Percentiles rank a stretch among this genome's conserved stretches.
These are phyloP conservation scores for Pemphredon lugubris DNA, from an alignment of 2,888 invertebrate species.

Conservation along the genomic window DNA sequence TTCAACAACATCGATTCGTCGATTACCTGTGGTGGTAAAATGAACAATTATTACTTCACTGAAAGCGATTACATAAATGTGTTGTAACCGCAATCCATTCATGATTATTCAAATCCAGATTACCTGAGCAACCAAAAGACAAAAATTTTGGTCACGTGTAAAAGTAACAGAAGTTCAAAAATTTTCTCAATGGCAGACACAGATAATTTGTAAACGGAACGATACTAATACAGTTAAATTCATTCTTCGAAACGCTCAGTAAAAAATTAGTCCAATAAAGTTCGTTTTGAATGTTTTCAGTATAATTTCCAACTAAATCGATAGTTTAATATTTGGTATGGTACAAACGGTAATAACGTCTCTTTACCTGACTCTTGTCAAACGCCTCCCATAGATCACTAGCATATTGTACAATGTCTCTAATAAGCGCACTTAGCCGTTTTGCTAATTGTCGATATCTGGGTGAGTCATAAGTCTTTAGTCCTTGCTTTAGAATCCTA, in stretches of 20 bases:
- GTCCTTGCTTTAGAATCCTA: slow-evolving; percentile 85
- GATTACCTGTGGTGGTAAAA: slow-evolving; percentile 68
- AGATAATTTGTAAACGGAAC: no score
- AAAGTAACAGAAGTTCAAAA: no score
- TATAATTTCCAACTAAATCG: background rate
- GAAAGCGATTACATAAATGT: no score
- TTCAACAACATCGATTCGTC: slow-evolving; percentile 83
- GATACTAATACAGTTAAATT: no score
- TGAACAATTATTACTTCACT: slow-evolving; percentile 3
- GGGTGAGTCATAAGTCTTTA: slow-evolving; percentile 85
- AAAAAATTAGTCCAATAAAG: no score
- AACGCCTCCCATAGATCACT: slow-evolving; percentile 87
- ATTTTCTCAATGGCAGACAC: no score
- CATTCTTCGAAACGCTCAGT: no score
- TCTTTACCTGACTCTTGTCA: slow-evolving; percentile 71
- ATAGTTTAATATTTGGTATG: background rate
- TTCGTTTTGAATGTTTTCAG: no score
- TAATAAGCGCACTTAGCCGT: slow-evolving; percentile 85
- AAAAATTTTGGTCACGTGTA: no score
- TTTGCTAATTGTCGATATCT: slow-evolving; percentile 88
- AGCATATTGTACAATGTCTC: slow-evolving; percentile 88
- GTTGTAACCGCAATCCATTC: no score
- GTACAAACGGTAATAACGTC: background rate
- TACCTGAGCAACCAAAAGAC: no score
- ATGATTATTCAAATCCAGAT: no score